These are phyloP conservation scores for Brachypalpus laphriformis DNA, from an alignment of 2,888 invertebrate species.

Conservation along the genomic window DNA sequence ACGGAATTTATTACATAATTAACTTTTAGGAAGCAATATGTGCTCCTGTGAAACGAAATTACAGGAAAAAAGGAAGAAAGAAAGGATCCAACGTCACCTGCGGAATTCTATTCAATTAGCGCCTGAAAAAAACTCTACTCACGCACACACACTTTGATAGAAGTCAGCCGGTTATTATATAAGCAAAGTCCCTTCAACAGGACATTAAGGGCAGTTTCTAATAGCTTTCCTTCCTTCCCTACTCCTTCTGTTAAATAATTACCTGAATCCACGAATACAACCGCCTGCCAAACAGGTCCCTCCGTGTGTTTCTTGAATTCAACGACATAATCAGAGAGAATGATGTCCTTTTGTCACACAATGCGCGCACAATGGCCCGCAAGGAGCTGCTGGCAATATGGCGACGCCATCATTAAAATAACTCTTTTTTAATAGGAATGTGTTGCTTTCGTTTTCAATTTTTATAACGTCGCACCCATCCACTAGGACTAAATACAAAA, in stretches of 20 bases:
- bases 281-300: constrained; percentile 18
- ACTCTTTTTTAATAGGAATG: constrained; percentile 69
- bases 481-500: not conserved
- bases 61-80: not conserved
- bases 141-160: not conserved
- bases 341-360: constrained; percentile 73
- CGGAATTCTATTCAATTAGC: constrained; percentile 67
- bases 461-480: constrained; percentile 66
- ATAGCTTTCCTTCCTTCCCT: constrained; percentile 53
- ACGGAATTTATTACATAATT: constrained; percentile 71
- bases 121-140: constrained; percentile 28
- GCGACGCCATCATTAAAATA: constrained; percentile 65
- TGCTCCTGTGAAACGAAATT: constrained; percentile 7
- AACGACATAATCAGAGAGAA: constrained; percentile 72
- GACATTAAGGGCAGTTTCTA: constrained; percentile 74
- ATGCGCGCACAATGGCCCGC: constrained; percentile 1
- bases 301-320: constrained; percentile 52
- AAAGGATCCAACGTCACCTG: constrained; percentile 62
- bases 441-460: constrained; percentile 17
- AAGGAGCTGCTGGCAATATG: constrained; percentile 52
- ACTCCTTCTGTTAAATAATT: constrained; percentile 51
- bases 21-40: constrained; percentile 50
- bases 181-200: constrained; percentile 41
- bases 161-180: not conserved
- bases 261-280: constrained; percentile 65